phyloP scores from a whole-genome alignment of 1,140 invertebrate species.

The Achatina immaculata region DNA sequence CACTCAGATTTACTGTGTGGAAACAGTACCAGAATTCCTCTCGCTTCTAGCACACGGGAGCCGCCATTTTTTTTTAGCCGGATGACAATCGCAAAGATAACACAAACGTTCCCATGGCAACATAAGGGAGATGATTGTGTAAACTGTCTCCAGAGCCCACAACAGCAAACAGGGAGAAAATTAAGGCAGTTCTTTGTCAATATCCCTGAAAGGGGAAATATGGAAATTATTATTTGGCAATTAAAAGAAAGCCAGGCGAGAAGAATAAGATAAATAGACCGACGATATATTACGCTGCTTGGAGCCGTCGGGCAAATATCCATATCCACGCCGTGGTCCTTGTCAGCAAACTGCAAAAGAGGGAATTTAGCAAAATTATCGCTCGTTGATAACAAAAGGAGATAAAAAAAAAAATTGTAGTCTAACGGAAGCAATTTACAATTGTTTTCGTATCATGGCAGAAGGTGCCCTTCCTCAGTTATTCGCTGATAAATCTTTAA shows the following conservation, averaged over 20 bases:
- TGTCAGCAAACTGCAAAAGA: too few species aligned
- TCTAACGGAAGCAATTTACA: too few species aligned
- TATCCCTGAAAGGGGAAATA: background rate
- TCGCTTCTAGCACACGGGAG: background rate
- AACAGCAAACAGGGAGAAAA: conserved; percentile 15
- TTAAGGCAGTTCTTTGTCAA: conserved; percentile 21
- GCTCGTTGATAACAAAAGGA: too few species aligned
- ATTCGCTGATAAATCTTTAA: too few species aligned
- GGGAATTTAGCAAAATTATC: too few species aligned
- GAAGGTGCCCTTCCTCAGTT: too few species aligned
- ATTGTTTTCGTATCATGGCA: too few species aligned
- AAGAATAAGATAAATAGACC: background rate
- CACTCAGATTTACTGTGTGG: too few species aligned
- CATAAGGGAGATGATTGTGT: background rate
- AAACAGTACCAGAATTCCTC: background rate
- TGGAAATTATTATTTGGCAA: conserved; percentile 28
- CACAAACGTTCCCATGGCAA: conserved; percentile 23
- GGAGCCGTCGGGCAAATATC: too few species aligned
- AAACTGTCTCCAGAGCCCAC: conserved; percentile 20
- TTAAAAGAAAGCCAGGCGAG: conserved; percentile 12
- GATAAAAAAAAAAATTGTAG: too few species aligned
- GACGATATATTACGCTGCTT: background rate
- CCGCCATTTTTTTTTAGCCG: conserved; percentile 6
- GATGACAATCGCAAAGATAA: conserved; percentile 29
- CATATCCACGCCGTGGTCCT: too few species aligned